phyloP scores from a whole-genome alignment of 1,140 invertebrate genomes.

The Micrasema longulum region DNA sequence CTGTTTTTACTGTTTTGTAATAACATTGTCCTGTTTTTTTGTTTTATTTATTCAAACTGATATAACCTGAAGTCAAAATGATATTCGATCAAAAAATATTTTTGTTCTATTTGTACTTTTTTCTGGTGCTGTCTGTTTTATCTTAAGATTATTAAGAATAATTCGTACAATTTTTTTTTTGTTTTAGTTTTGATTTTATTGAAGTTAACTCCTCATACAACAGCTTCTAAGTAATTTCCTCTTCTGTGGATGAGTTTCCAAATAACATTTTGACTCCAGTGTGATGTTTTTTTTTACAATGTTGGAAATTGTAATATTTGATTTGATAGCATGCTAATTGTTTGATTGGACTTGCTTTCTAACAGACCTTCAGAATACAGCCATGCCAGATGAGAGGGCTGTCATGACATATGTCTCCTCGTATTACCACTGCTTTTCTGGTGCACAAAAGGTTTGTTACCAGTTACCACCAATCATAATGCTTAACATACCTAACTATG shows the following conservation, averaged over 20 bases:
- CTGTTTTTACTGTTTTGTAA: constrained; percentile 2
- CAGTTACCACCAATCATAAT: constrained; percentile 48
- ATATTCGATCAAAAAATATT: too few relatives aligned
- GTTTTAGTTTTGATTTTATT: too few relatives aligned
- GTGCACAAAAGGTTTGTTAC: constrained; percentile 93
- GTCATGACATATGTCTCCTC: constrained; percentile 99
- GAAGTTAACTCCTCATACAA: too few relatives aligned
- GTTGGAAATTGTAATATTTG: constrained; percentile 2
- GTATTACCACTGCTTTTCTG: constrained; percentile 99
- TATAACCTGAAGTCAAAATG: background rate
- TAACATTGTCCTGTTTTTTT: constrained; percentile 14
- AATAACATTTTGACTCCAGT: constrained; percentile 1
- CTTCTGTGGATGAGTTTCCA: too few relatives aligned
- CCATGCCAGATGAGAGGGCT: constrained; percentile 98
- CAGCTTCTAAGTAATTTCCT: too few relatives aligned
- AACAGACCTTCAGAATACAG: constrained; percentile 97
- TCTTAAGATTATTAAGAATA: too few relatives aligned
- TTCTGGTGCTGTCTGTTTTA: too few relatives aligned
- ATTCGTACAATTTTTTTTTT: too few relatives aligned
- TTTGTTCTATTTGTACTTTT: too few relatives aligned
- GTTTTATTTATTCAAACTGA: constrained; percentile 3
- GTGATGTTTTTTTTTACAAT: background rate
- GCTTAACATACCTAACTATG: constrained; percentile 1
- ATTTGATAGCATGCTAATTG: constrained; percentile 47
- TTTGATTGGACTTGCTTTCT: constrained; percentile 67